Percentiles rank a stretch among this genome's conserved stretches.
These are phyloP conservation scores for Tenodera sinensis DNA, from an alignment of 2,888 invertebrate species.

Conservation along the genomic window DNA sequence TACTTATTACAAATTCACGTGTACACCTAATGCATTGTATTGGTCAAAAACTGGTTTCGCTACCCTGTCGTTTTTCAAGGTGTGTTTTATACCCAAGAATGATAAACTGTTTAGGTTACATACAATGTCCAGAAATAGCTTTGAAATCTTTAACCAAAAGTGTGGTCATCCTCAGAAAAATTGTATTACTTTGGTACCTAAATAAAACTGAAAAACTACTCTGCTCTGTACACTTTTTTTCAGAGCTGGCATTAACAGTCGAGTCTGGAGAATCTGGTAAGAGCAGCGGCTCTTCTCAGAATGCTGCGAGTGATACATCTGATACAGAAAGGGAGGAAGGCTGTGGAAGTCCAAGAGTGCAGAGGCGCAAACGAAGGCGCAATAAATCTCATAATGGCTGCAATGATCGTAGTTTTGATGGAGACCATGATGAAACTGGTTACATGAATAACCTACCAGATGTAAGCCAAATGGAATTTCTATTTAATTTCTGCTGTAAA, in stretches of 20 bases:
- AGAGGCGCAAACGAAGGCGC: constrained; percentile 55
- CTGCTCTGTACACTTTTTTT: background rate
- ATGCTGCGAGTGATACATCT: constrained; percentile 57
- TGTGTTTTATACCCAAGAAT: too few relatives aligned
- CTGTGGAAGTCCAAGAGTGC: constrained; percentile 78
- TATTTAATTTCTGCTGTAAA: too few relatives aligned
- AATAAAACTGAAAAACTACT: too few relatives aligned
- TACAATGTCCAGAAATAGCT: too few relatives aligned
- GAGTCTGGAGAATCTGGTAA: constrained; percentile 48
- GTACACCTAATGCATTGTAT: too few relatives aligned
- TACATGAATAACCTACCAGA: constrained; percentile 84
- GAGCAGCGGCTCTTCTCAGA: constrained; percentile 40
- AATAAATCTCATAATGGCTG: constrained; percentile 49
- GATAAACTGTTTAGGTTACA: too few relatives aligned
- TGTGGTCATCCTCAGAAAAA: too few relatives aligned
- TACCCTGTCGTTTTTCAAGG: too few relatives aligned
- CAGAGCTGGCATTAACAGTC: constrained; percentile 29
- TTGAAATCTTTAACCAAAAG: too few relatives aligned
- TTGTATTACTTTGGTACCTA: too few relatives aligned
- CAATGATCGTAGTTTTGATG: constrained; percentile 43
- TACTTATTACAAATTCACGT: too few relatives aligned
- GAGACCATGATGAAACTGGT: constrained; percentile 63
- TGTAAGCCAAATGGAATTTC: constrained; percentile 47
- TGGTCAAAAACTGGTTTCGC: too few relatives aligned
- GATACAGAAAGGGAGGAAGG: constrained; percentile 66